Evolutionary conservation across 1,140 invertebrate species (phyloP), one percentile per base, ranked within the genome.

Genomic region (Platyscapa corneri): DNA sequence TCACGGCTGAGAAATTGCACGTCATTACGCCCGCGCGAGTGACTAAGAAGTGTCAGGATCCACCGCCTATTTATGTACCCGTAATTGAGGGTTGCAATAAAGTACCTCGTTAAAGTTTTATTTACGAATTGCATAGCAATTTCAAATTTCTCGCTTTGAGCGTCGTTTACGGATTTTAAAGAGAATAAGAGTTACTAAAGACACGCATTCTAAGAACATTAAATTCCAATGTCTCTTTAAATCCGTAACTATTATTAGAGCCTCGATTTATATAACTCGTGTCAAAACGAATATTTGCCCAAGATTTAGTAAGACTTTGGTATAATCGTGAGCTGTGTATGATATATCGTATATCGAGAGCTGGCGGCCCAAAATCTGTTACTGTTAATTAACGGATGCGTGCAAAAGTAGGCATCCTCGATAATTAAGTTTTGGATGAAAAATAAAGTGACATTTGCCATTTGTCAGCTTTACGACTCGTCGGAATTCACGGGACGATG

Each of bases 321-420:
- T n/a, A n/a, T n/a, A n/a, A n/a, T n/a, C n/a, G n/a, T n/a, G 30
- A 32, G 3, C 6, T 18, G 64, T 30, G 32, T 30, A 10, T n/a
- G 8, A 67, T 0, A 46, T 46, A 12, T 37, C 34, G 67, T 27
- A 27, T 7, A 27, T 2, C 32, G 30, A 3, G 1, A 20, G 0
- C 34, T 8, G 39, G 8, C 37, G 20, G 27, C 5, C 18, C 37
- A 5, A 32, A 39, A 74, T 74, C 27, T 42, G 5, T 74, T 42
- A 42, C 70, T n/a, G 18, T 74, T 42, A 42, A 74, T 74, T 74
- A 74, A 74, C 70, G 70, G n/a, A 6, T 3, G n/a, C 37, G 70
- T n/a, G 70, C 12, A 74, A 74, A 60, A 60, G 56, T 16, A 34
- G 0, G 5, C 23, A n/a, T 12, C 20, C 70, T 37, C 37, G 70